Base-by-base conservation (phyloP, 2,888 invertebrate genomes). In the Tiphia femorata region DNA sequence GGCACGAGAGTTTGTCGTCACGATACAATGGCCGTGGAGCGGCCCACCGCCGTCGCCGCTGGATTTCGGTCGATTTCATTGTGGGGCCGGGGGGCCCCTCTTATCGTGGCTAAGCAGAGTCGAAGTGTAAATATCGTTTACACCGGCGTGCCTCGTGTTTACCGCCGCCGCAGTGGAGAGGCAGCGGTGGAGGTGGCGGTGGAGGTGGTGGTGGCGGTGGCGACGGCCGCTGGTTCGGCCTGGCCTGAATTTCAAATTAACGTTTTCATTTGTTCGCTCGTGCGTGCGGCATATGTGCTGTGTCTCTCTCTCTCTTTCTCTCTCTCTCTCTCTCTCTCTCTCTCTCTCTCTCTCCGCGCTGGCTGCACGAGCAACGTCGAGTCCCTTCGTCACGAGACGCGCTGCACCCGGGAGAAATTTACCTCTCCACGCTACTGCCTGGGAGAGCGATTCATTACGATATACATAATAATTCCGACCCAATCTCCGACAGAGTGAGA, bases 211-310 rank as follows among this genome's bases (percentile, higher is more conserved):
- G n/a, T n/a, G n/a, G n/a, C n/a, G n/a, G n/a, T n/a, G n/a, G n/a
- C n/a, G n/a, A n/a, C n/a, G n/a, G n/a, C n/a, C n/a, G n/a, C n/a
- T n/a, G n/a, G n/a, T n/a, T 48, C 37, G 35, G 23, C 42, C 16
- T n/a, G n/a, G 14, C 42, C 8, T 29, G 54, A 61, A 64, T 58
- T 55, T 50, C 23, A 55, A 55, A 66, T 66, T 60, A 58, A 63
- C 52, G 43, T 55, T 59, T 62, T 55, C 52, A 54, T 62, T 57
- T 48, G 43, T 42, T 38, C 35, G 33, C 23, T 16, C 23, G 49
- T 17, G 46, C 46, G 30, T 46, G n/a, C 14, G 16, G 21, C 44
- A n/a, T n/a, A n/a, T n/a, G n/a, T n/a, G 69, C 69, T 66, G 60
- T 66, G 54, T 57, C 56, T 55, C 62, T 66, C 53, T 50, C 51